Evolutionary conservation across 2,113 vertebrate species (phyloP).

Genomic region (Mus pahari): DNA sequence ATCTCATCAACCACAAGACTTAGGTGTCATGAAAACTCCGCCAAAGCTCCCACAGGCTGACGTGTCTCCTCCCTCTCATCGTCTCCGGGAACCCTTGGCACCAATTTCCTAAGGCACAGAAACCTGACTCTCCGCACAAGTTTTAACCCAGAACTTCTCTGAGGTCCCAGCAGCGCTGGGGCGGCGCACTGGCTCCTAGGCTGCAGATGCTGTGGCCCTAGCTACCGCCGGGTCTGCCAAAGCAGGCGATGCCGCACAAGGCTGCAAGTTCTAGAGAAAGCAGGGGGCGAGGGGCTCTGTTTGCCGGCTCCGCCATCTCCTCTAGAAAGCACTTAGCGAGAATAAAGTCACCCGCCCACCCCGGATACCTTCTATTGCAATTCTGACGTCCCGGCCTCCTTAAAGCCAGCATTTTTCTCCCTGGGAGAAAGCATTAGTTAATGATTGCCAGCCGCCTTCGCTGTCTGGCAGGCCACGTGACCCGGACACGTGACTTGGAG

Average conservation of each 20-base stretch:
- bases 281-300: background rate
- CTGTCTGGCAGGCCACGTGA: constrained; percentile 70
- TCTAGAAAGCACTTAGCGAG: background rate
- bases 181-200: background rate
- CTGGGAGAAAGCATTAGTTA: constrained; percentile 21
- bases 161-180: background rate
- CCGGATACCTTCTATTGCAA: background rate
- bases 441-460: constrained; percentile 59
- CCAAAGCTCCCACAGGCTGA: background rate
- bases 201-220: background rate
- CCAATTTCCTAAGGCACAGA: background rate
- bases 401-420: constrained; percentile 2
- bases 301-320: background rate
- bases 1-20: background rate
- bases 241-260: background rate
- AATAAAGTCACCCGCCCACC: background rate
- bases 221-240: background rate
- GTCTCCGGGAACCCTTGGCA: background rate
- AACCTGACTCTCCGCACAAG: background rate
- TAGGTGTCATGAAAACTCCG: background rate
- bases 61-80: background rate
- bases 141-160: background rate
- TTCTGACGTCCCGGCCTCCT: background rate
- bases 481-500: constrained; percentile 72
- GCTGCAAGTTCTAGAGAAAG: background rate